phyloP scores from a whole-genome alignment of 2,113 vertebrate genomes.

The Leptobrachium leishanense region DNA sequence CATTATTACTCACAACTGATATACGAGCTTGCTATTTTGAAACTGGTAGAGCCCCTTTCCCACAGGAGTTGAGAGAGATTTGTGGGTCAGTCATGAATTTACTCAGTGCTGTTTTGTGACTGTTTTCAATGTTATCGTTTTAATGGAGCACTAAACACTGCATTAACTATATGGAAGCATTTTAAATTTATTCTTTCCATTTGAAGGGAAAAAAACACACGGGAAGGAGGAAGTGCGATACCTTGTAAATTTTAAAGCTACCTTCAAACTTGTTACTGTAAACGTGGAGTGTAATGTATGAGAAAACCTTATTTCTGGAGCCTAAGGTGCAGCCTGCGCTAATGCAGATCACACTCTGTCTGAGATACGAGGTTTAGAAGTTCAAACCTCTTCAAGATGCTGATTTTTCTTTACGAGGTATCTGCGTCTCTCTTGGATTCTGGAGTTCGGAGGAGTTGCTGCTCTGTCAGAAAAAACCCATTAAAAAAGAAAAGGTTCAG shows the following conservation, averaged over 20 bases:
- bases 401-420: too few species aligned
- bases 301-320: constrained; percentile 43
- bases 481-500: too few species aligned
- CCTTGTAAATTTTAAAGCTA: constrained; percentile 65
- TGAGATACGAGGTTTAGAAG: too few species aligned
- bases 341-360: constrained; percentile 56
- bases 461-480: too few species aligned
- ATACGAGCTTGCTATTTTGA: constrained; percentile 60
- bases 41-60: constrained; percentile 53
- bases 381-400: too few species aligned
- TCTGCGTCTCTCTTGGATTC: too few species aligned
- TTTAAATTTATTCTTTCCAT: constrained; percentile 59
- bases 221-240: constrained; percentile 50
- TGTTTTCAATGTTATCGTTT: constrained; percentile 64
- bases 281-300: constrained; percentile 56
- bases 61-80: constrained; percentile 57
- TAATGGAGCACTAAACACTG: constrained; percentile 63
- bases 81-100: constrained; percentile 62
- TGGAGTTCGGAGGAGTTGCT: too few species aligned
- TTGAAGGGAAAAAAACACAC: not conserved
- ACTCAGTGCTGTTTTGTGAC: constrained; percentile 58
- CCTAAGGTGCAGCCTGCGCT: constrained; percentile 52
- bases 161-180: constrained; percentile 60
- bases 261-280: constrained; percentile 59
- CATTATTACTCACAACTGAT: constrained; percentile 59